Conservation (phyloP, 1,140 invertebrate species). For the Lepidurus apus region DNA sequence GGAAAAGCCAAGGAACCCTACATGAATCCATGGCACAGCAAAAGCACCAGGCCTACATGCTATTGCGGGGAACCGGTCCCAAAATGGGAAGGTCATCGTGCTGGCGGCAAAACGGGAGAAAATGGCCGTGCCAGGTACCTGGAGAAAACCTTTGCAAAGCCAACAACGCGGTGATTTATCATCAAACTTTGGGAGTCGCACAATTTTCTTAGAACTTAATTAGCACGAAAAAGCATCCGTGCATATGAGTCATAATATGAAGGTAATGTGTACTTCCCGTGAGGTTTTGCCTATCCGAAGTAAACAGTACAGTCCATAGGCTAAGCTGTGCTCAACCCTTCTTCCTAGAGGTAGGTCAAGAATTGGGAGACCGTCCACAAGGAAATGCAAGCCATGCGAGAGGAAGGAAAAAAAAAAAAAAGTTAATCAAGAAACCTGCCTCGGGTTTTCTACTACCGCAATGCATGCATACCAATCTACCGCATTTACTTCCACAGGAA, state of each 20-base stretch:
- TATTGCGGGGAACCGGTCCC: constrained; percentile 16
- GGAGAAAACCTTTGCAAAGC: not conserved
- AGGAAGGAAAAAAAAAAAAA: not conserved
- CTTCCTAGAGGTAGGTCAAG: too few relatives aligned
- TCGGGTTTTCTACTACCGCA: not conserved
- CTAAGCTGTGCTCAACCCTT: too few relatives aligned
- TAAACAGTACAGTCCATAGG: too few relatives aligned
- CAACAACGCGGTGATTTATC: not conserved
- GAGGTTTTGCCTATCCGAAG: too few relatives aligned
- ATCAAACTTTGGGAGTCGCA: not conserved
- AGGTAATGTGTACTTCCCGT: too few relatives aligned
- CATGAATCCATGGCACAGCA: not conserved
- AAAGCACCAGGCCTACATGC: not conserved
- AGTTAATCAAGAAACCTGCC: not conserved
- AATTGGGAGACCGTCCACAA: not conserved
- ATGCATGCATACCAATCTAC: not conserved
- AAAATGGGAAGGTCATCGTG: constrained; percentile 4
- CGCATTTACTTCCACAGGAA: not conserved
- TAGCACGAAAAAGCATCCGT: too few relatives aligned
- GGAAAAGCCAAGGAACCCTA: not conserved
- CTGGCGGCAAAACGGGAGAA: not conserved
- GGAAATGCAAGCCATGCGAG: not conserved
- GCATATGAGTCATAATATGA: too few relatives aligned
- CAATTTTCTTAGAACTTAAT: not conserved
- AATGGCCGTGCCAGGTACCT: not conserved